These are phyloP conservation scores for Drosophila prosaltans DNA, from an alignment of 1,140 invertebrate genomes.

Conservation along the genomic window DNA sequence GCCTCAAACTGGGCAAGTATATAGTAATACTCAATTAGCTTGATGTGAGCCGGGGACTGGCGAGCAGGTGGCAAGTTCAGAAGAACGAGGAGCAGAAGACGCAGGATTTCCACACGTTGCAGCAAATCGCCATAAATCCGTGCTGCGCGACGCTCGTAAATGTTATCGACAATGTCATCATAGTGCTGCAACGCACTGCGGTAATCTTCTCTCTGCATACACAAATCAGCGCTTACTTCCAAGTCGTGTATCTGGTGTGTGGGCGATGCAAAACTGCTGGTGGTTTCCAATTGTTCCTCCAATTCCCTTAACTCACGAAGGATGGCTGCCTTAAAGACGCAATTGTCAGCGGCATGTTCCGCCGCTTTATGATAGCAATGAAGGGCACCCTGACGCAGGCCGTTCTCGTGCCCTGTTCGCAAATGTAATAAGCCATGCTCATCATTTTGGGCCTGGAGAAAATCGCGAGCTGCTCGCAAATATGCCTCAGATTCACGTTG, in stretches of 20 bases:
- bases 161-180: slow-evolving; percentile 80
- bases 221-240: slow-evolving; percentile 60
- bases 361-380: slow-evolving; percentile 72
- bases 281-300: slow-evolving; percentile 64
- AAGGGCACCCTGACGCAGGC: slow-evolving; percentile 69
- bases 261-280: slow-evolving; percentile 77
- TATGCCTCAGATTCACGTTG: slow-evolving; percentile 71
- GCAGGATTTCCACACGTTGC: slow-evolving; percentile 65
- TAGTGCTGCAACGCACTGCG: slow-evolving; percentile 69
- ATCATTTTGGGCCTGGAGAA: slow-evolving; percentile 55
- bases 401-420: slow-evolving; percentile 44
- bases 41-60: slow-evolving; percentile 81
- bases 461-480: slow-evolving; percentile 68
- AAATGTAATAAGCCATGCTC: slow-evolving; percentile 52
- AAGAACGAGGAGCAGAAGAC: slow-evolving; percentile 67
- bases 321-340: slow-evolving; percentile 76
- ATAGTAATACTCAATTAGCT: slow-evolving; percentile 77
- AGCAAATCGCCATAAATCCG: slow-evolving; percentile 69
- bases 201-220: slow-evolving; percentile 59
- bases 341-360: slow-evolving; percentile 61
- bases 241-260: slow-evolving; percentile 75
- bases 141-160: slow-evolving; percentile 73
- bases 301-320: slow-evolving; percentile 69
- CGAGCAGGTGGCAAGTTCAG: slow-evolving; percentile 74
- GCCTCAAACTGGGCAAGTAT: slow-evolving; percentile 59